Evolutionary conservation across 2,888 invertebrate species (phyloP).

Genomic region (Zaprionus obscuricornis): DNA sequence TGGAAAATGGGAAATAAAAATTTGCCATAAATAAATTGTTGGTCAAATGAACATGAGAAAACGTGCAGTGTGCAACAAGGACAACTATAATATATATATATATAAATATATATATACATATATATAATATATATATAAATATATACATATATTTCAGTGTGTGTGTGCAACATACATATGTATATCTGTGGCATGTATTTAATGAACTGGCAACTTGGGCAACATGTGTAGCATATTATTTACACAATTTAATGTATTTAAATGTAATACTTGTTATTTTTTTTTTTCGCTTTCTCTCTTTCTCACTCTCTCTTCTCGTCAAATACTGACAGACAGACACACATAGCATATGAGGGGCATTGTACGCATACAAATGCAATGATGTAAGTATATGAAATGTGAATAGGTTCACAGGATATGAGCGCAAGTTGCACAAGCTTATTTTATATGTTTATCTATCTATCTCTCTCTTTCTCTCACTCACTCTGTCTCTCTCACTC

Average conservation of each 20-base stretch:
- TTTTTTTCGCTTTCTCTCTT: conserved; percentile 32
- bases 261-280: conserved; percentile 78
- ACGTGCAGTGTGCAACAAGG: conserved; percentile 22
- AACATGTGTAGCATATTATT: conserved; percentile 79
- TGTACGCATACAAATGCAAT: conserved; percentile 72
- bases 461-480: too few relatives aligned
- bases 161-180: conserved; percentile 49
- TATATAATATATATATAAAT: conserved; percentile 1
- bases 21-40: conserved; percentile 71
- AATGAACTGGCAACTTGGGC: conserved; percentile 79
- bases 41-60: conserved; percentile 70
- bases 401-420: conserved; percentile 81
- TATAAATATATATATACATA: conserved; percentile 6
- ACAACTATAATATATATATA: conserved; percentile 20
- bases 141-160: not conserved
- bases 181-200: conserved; percentile 76
- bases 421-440: conserved; percentile 62
- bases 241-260: conserved; percentile 79
- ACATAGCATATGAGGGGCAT: conserved; percentile 41
- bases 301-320: conserved; percentile 5
- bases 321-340: conserved; percentile 11
- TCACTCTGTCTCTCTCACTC: too few relatives aligned
- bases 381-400: conserved; percentile 82
- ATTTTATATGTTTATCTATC: conserved; percentile 65
- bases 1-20: conserved; percentile 16